Conservation (phyloP, 1,140 invertebrate species). For the Hormaphis cornu region DNA sequence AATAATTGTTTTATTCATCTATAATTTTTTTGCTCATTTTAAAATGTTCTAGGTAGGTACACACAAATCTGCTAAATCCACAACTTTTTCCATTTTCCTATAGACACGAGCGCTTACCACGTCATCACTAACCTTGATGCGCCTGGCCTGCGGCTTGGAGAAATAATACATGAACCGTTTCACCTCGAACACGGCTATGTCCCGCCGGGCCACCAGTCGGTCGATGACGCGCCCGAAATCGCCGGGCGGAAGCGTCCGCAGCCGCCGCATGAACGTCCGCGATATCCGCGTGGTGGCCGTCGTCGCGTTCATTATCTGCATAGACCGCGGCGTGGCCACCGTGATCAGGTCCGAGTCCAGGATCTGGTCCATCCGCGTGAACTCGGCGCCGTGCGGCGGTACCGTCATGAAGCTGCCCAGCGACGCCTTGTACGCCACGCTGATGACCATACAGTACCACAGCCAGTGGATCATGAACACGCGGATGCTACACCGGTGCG, state of each 20-base stretch:
- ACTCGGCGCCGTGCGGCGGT: conserved; percentile 31
- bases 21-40: no score
- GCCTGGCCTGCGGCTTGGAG: conserved; percentile 31
- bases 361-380: conserved; percentile 33
- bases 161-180: conserved; percentile 35
- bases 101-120: no score
- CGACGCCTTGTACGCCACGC: conserved; percentile 36
- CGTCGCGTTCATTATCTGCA: conserved; percentile 33
- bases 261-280: conserved; percentile 27
- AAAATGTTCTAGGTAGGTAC: no score
- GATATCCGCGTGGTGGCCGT: conserved; percentile 9
- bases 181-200: conserved; percentile 35
- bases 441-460: conserved; percentile 35
- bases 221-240: conserved; percentile 34
- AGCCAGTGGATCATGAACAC: conserved; percentile 34
- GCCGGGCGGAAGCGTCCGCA: conserved; percentile 21
- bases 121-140: no score
- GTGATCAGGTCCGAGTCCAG: conserved; percentile 31
- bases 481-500: conserved; percentile 7
- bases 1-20: no score
- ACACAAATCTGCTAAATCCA: no score
- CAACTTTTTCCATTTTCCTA: no score
- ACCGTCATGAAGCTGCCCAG: conserved; percentile 36
- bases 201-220: conserved; percentile 30
- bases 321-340: conserved; percentile 27